Conservation (phyloP, 2,113 vertebrate species). For the Neomonachus schauinslandi region DNA sequence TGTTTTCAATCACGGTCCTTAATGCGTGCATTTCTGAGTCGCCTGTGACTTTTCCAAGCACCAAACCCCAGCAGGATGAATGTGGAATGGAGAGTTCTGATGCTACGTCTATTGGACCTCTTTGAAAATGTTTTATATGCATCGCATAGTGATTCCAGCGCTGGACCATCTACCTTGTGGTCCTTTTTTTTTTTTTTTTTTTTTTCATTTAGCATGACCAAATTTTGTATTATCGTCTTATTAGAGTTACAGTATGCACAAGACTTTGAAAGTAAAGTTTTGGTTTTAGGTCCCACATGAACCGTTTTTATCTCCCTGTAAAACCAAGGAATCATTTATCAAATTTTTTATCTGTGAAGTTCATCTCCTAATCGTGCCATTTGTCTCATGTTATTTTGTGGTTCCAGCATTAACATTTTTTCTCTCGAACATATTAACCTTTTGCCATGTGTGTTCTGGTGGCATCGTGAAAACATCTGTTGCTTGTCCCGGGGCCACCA, state of each 20-base stretch:
- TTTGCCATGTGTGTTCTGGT: conserved; percentile 80
- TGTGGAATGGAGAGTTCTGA: neutral
- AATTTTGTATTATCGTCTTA: conserved; percentile 38
- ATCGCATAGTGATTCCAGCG: neutral
- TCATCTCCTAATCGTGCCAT: conserved; percentile 63
- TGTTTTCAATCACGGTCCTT: conserved; percentile 66
- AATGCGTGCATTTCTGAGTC: conserved; percentile 54
- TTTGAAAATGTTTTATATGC: neutral
- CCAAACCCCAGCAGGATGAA: neutral
- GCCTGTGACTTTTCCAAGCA: neutral
- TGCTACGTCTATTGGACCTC: neutral
- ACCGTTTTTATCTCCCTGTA: conserved; percentile 46
- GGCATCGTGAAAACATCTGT: conserved; percentile 85
- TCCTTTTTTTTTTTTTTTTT: neutral
- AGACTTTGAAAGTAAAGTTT: conserved; percentile 52
- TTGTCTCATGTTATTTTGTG: conserved; percentile 64
- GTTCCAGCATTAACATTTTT: conserved; percentile 65
- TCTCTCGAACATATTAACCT: conserved; percentile 76
- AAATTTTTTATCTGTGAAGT: conserved; percentile 73
- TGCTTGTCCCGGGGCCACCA: conserved; percentile 75
- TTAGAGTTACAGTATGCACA: conserved; percentile 39
- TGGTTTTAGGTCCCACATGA: neutral
- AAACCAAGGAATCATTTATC: conserved; percentile 60
- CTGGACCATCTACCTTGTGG: neutral
- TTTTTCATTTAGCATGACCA: neutral